Evolutionary conservation across 1,140 invertebrate genomes (phyloP).

Genomic region (Aphelenchoides avenae): DNA sequence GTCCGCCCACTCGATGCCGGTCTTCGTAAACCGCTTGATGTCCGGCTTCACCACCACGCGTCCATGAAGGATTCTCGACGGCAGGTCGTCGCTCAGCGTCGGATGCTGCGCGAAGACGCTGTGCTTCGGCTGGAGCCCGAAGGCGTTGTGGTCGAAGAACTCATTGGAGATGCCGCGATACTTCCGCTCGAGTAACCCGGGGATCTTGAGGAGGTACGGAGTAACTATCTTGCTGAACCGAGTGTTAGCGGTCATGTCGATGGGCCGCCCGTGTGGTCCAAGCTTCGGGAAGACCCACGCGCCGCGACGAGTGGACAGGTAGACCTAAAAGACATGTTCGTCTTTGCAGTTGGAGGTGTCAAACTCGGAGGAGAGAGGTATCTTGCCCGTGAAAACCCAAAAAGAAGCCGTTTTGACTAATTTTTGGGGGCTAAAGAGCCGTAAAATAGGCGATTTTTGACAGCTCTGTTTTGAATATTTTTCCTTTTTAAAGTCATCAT

Average conservation of each 20-base stretch:
- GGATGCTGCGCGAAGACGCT: conserved; percentile 55
- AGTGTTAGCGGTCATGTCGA: too few species aligned
- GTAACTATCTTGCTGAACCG: conserved; percentile 6
- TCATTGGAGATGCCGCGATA: conserved; percentile 29
- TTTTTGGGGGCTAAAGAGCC: too few species aligned
- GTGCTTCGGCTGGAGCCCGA: conserved; percentile 61
- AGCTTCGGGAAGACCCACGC: conserved; percentile 61
- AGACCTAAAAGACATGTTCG: too few species aligned
- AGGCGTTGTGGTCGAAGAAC: conserved; percentile 62
- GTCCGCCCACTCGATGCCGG: conserved; percentile 60
- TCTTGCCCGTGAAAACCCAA: too few species aligned
- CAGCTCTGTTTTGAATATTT: too few species aligned
- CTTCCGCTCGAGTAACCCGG: neutral
- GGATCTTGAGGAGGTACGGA: neutral
- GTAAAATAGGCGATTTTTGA: too few species aligned
- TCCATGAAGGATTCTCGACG: conserved; percentile 60
- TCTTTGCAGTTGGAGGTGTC: too few species aligned
- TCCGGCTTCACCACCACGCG: conserved; percentile 57
- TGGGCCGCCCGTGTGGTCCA: conserved; percentile 17
- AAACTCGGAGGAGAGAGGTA: too few species aligned
- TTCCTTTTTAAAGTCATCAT: too few species aligned
- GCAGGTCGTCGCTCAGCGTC: conserved; percentile 60
- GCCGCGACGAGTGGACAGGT: conserved; percentile 62
- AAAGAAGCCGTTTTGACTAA: too few species aligned
- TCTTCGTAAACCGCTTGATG: conserved; percentile 56